Evolutionary conservation across 2,113 vertebrate species (phyloP).

Genomic region (Otis tarda): DNA sequence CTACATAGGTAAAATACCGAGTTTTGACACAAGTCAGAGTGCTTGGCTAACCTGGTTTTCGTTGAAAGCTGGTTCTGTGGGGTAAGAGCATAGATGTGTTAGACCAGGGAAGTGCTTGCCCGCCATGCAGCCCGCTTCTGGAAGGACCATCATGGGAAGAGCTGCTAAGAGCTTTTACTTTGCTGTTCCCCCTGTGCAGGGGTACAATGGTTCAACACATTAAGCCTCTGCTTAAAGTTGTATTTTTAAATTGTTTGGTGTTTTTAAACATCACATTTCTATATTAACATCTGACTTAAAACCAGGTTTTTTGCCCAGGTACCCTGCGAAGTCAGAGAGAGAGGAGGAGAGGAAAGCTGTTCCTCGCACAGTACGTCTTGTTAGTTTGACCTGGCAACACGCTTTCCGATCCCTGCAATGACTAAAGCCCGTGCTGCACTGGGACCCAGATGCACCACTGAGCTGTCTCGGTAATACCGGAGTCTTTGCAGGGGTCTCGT

Average conservation of each 20-base stretch:
- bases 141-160: neutral
- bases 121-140: neutral
- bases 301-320: neutral
- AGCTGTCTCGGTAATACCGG: neutral
- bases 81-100: neutral
- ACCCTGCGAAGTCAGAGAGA: neutral
- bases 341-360: neutral
- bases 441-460: neutral
- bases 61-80: neutral
- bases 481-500: fast-evolving
- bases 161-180: neutral
- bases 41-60: neutral
- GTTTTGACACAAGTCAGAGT: neutral
- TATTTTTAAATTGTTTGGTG: neutral
- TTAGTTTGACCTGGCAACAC: neutral
- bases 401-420: fast-evolving
- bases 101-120: neutral
- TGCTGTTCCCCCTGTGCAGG: neutral
- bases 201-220: neutral
- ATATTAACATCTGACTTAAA: neutral
- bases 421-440: fast-evolving
- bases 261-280: neutral
- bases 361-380: fast-evolving
- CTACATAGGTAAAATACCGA: neutral
- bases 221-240: neutral